These are phyloP conservation scores for Marasmarcha lunaedactyla DNA, from an alignment of 2,888 invertebrate genomes.

Conservation along the genomic window DNA sequence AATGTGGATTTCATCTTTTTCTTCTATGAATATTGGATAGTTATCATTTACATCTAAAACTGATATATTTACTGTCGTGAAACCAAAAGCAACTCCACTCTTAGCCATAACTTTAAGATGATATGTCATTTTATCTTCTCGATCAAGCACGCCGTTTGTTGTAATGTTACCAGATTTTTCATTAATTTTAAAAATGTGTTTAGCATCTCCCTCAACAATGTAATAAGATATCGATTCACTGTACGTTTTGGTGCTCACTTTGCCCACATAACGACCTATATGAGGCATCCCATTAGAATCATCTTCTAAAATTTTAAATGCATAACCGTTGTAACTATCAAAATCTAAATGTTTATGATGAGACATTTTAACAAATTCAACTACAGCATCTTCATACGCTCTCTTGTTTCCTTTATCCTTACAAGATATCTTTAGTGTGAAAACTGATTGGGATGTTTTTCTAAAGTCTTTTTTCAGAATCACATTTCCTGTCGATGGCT, in stretches of 20 bases:
- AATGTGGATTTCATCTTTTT: conserved; percentile 82
- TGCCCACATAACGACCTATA: conserved; percentile 81
- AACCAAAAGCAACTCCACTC: conserved; percentile 80
- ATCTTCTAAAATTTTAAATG: conserved; percentile 87
- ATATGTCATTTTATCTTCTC: conserved; percentile 84
- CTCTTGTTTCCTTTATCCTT: conserved; percentile 83
- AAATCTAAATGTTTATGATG: conserved; percentile 81
- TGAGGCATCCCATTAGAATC: conserved; percentile 72
- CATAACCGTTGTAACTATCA: conserved; percentile 81
- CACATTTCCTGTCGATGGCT: conserved; percentile 82
- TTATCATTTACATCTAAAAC: conserved; percentile 93
- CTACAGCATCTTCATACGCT: conserved; percentile 79
- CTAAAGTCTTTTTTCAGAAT: conserved; percentile 75
- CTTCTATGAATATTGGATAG: conserved; percentile 83
- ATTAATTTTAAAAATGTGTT: conserved; percentile 83
- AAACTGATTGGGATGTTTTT: conserved; percentile 75
- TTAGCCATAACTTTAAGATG: conserved; percentile 85
- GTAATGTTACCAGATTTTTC: conserved; percentile 82
- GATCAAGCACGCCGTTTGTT: conserved; percentile 83
- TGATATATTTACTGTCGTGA: conserved; percentile 83
- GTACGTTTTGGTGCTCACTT: conserved; percentile 74
- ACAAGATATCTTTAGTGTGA: conserved; percentile 81
- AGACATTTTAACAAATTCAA: conserved; percentile 83
- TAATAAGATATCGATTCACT: conserved; percentile 78
- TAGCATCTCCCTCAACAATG: conserved; percentile 84